These are phyloP conservation scores for Acropternis orthonyx DNA, from an alignment of 2,797 vertebrate species.

Conservation along the genomic window DNA sequence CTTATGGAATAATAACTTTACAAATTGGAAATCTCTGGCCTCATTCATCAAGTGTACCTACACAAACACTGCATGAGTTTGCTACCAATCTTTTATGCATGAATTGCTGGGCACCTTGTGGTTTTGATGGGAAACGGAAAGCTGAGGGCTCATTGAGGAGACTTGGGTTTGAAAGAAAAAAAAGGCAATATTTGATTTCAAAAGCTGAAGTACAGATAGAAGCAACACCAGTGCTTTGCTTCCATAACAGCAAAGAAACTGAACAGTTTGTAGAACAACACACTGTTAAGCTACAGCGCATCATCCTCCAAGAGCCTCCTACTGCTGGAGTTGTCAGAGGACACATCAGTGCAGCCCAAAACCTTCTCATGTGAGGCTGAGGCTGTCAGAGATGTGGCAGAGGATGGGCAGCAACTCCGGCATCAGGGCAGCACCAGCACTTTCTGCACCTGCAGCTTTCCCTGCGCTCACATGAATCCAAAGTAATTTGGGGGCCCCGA, in stretches of 20 bases:
- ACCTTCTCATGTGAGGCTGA: not conserved
- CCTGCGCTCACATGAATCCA: accelerated
- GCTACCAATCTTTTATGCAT: slow-evolving; percentile 48
- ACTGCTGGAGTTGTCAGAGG: not conserved
- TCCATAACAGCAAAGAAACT: accelerated
- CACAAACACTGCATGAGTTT: not conserved
- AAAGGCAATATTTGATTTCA: not conserved
- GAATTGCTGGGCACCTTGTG: not conserved
- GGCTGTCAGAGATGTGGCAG: not conserved
- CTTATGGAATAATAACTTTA: slow-evolving; percentile 25
- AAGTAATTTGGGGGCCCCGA: accelerated
- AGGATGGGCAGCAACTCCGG: not conserved
- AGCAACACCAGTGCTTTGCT: not conserved
- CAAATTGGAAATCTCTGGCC: slow-evolving; percentile 32
- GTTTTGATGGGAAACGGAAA: slow-evolving; percentile 54
- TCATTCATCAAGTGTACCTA: slow-evolving; percentile 34
- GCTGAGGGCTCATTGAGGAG: not conserved
- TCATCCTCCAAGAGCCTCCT: not conserved
- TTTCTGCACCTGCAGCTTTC: accelerated
- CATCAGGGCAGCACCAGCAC: accelerated
- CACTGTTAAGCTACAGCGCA: not conserved
- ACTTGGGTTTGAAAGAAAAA: not conserved
- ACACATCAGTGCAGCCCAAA: not conserved
- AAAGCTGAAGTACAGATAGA: not conserved
- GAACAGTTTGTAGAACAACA: not conserved